Evolutionary conservation across 2,797 vertebrate genomes (phyloP).

Genomic region (Syngnathus acus): DNA sequence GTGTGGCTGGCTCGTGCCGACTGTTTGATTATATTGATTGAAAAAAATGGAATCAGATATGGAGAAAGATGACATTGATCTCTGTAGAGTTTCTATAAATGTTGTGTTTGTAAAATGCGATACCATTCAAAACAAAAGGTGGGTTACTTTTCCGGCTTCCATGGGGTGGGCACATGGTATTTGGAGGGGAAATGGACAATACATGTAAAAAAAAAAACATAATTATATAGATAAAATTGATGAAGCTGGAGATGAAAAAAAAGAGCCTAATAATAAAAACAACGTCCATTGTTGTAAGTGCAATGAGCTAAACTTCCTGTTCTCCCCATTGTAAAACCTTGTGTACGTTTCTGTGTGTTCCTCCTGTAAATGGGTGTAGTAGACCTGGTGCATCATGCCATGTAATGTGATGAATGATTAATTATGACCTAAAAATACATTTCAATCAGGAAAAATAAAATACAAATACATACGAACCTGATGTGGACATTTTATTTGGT

Average conservation of each 20-base stretch:
- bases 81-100: constrained; percentile 73
- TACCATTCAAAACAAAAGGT: constrained; percentile 41
- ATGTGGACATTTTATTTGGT: neutral
- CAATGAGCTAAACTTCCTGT: constrained; percentile 85
- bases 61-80: constrained; percentile 63
- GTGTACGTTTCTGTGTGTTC: constrained; percentile 92
- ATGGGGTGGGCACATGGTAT: constrained; percentile 32
- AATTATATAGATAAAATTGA: constrained; percentile 29
- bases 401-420: constrained; percentile 93
- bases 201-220: constrained; percentile 2
- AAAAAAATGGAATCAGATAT: constrained; percentile 60
- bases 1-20: constrained; percentile 72
- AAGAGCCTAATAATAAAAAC: constrained; percentile 61
- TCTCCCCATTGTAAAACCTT: constrained; percentile 85
- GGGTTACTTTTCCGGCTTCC: constrained; percentile 53
- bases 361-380: constrained; percentile 93
- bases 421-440: constrained; percentile 86
- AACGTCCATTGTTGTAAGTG: constrained; percentile 86
- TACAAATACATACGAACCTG: constrained; percentile 46
- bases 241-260: constrained; percentile 26
- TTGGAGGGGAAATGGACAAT: constrained; percentile 23
- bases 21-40: constrained; percentile 47
- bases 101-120: constrained; percentile 74
- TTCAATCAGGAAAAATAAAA: constrained; percentile 88
- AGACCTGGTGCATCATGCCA: constrained; percentile 88